Evolutionary conservation across 2,888 invertebrate genomes (phyloP).

Genomic region (Emesis russula): DNA sequence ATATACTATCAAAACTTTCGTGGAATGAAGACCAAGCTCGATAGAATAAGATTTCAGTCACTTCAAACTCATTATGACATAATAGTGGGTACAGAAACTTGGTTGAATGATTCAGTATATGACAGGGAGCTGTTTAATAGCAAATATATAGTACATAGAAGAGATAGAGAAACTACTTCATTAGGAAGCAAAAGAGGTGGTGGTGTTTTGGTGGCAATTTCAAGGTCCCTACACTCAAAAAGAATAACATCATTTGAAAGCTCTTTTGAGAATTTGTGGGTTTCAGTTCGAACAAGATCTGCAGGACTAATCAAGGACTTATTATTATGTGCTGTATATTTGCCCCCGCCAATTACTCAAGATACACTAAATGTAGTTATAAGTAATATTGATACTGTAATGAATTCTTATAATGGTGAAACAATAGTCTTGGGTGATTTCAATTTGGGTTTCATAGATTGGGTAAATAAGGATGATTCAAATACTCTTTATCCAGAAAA

Average conservation of each 20-base stretch:
- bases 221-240: no score
- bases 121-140: slow-evolving; percentile 47
- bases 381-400: no score
- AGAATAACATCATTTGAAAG: slow-evolving; percentile 31
- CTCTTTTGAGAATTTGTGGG: slow-evolving; percentile 36
- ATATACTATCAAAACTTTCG: slow-evolving; percentile 59
- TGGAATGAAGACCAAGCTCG: slow-evolving; percentile 55
- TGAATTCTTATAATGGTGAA: no score
- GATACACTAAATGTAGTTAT: slow-evolving; percentile 14
- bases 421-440: no score
- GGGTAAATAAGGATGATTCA: background rate
- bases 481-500: no score
- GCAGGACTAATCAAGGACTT: no score
- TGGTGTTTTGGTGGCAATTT: no score
- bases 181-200: no score
- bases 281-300: no score
- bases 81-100: slow-evolving; percentile 59
- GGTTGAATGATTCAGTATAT: slow-evolving; percentile 30
- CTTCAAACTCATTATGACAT: slow-evolving; percentile 39
- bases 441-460: no score
- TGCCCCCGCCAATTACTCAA: slow-evolving; percentile 33
- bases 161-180: slow-evolving; percentile 23
- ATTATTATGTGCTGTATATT: slow-evolving; percentile 30
- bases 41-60: slow-evolving; percentile 32
- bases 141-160: slow-evolving; percentile 31